phyloP scores from a whole-genome alignment of 2,797 vertebrate genomes.

The Ficedula albicollis region DNA sequence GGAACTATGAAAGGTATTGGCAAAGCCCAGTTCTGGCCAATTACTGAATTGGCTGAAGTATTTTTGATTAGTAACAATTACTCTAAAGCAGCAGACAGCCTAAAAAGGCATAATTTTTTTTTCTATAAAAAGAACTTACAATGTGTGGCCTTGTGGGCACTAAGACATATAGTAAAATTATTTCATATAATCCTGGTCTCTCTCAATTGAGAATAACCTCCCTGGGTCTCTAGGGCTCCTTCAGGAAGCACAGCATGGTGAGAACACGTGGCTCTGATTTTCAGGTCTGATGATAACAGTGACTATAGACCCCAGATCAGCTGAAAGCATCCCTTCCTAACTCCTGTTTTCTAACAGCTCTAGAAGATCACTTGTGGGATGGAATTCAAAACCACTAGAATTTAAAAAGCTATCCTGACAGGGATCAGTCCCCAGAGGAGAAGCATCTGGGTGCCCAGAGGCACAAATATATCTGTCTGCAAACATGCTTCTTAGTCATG shows the following conservation, averaged over 20 bases:
- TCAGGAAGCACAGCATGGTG: background rate
- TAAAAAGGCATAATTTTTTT: background rate
- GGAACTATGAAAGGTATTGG: background rate
- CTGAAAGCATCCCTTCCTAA: background rate
- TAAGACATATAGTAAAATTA: background rate
- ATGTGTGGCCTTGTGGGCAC: background rate
- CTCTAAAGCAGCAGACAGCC: background rate
- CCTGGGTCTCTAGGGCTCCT: background rate
- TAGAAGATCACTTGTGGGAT: background rate
- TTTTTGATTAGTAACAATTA: background rate
- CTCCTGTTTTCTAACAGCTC: background rate
- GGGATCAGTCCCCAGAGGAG: background rate
- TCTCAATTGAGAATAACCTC: background rate
- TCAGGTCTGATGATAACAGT: background rate
- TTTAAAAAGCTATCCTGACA: background rate
- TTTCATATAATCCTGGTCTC: background rate
- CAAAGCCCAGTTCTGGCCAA: background rate
- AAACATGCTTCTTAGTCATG: background rate
- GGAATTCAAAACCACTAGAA: background rate
- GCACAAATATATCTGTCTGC: background rate
- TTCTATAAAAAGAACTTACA: background rate
- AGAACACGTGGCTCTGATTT: background rate
- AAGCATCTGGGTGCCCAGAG: background rate
- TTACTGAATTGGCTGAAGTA: background rate
- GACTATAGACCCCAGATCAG: background rate